Conservation (phyloP, 2,113 vertebrate genomes). For the Marcusenius ussheri region DNA sequence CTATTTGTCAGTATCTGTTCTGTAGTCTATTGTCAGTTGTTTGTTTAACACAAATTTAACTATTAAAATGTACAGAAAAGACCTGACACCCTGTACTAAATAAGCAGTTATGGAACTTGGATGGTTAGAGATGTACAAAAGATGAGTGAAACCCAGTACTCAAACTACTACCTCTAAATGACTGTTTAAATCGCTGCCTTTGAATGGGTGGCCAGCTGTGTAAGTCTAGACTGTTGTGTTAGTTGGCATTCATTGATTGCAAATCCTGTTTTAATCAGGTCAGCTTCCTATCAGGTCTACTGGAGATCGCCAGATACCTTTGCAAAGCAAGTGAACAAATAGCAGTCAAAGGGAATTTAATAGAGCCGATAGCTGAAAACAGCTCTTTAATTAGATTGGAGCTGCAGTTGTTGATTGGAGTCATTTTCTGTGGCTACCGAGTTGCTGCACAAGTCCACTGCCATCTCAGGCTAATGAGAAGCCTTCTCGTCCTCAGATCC, state of each 20-base stretch:
- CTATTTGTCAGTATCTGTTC: neutral
- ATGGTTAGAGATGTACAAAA: neutral
- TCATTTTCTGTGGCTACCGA: neutral
- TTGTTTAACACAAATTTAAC: neutral
- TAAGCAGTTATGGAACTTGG: neutral
- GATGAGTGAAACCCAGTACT: neutral
- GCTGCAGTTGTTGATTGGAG: slow-evolving; percentile 22
- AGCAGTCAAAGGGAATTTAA: slow-evolving; percentile 34
- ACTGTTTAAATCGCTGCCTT: neutral
- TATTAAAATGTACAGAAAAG: neutral
- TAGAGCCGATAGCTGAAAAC: slow-evolving; percentile 31
- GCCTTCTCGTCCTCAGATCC: slow-evolving; percentile 60
- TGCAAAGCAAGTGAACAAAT: slow-evolving; percentile 19
- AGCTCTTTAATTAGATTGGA: slow-evolving; percentile 36
- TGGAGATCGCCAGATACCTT: slow-evolving; percentile 14
- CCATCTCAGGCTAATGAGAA: neutral
- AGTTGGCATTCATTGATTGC: neutral
- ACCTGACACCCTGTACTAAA: neutral
- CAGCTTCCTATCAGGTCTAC: neutral
- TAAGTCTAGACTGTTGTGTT: neutral
- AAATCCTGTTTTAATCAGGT: slow-evolving; percentile 6
- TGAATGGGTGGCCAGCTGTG: neutral
- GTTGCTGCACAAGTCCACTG: neutral
- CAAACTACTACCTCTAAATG: neutral
- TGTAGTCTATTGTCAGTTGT: neutral